Conservation (phyloP, 2,888 invertebrate genomes). For the Cataglyphis rosenhaueri region DNA sequence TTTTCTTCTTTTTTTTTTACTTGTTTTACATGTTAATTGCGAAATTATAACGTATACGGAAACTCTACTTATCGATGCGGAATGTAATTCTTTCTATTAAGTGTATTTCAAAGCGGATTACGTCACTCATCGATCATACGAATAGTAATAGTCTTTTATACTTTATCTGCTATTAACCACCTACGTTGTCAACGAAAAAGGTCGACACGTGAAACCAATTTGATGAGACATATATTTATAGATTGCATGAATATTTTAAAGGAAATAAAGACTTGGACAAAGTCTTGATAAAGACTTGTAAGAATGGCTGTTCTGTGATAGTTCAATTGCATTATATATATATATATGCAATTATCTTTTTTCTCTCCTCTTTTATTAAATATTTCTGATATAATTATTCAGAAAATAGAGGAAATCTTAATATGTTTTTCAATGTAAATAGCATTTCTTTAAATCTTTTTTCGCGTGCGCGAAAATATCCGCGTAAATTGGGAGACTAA, state of each 20-base stretch:
- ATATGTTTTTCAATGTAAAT: background rate
- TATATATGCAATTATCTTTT: background rate
- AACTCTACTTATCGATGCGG: constrained; percentile 38
- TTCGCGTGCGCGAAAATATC: background rate
- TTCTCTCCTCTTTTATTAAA: constrained; percentile 5
- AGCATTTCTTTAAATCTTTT: background rate
- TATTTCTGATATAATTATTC: background rate
- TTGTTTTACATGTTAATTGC: background rate
- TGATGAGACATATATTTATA: constrained; percentile 20
- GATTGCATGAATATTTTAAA: background rate
- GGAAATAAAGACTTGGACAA: background rate
- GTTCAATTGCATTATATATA: background rate
- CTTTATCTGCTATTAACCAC: constrained; percentile 20
- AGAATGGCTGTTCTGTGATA: background rate
- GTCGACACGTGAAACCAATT: background rate
- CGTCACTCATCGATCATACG: constrained; percentile 24
- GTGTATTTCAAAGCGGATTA: constrained; percentile 27
- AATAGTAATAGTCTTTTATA: constrained; percentile 29
- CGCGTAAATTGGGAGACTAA: background rate
- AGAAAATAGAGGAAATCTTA: background rate
- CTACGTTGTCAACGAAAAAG: background rate
- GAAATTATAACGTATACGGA: constrained; percentile 37
- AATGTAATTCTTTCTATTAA: constrained; percentile 39
- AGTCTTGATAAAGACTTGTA: no score
- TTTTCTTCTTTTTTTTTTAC: background rate